Base-by-base conservation (phyloP, 37 sponge, comb jelly and placozoan genomes). In the Cladorhizidae sp. region DNA sequence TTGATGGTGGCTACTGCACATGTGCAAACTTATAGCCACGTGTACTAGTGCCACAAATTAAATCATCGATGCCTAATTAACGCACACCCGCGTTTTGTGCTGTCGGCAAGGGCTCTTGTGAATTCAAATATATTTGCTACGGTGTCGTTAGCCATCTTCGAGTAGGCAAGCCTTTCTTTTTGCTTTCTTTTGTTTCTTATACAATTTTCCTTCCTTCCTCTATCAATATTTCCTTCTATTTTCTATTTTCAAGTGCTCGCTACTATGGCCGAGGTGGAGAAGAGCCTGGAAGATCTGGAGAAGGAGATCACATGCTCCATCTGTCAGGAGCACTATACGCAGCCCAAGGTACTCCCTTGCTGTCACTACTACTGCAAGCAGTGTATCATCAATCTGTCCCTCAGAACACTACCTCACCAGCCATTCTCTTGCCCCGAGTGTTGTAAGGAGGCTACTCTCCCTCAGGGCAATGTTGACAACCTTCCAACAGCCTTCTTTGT, bases 321-420 rank as follows among this genome's bases (percentile, higher is more conserved):
- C 28, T 83, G 83, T 49, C 83, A 83, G 0, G 75, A 74, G 32
- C 40, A 65, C 54, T 83, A 55, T 67, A 41, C 58, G 18, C 59
- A 83, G 39, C 74, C 83, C 73, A 74, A 74, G 56, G 32, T 83
- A n/a, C 75, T 83, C 25, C 83, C 83, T 25, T 83, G 83, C 83
- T 40, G 39, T 39, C 83, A 83, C 83, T 83, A 83, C 75, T 83
- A 83, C 75, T 83, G 83, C 56, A 67, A 62, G 55, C 21, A 33
- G 40, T 83, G 83, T 29, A 74, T 83, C 83, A 45, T 42, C 28
- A 17, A 36, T 26, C 67, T 83, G 40, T 65, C 75, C 67, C 18
- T 40, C 52, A 31, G 40, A 12, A 40, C 56, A 7, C 26, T 35
- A 6, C 43, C 56, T 33, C 37, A 72, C 73, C 56, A 51, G 57